These are phyloP conservation scores for Poeciliopsis occidentalis DNA, from an alignment of 2,113 vertebrate genomes.

Conservation along the genomic window DNA sequence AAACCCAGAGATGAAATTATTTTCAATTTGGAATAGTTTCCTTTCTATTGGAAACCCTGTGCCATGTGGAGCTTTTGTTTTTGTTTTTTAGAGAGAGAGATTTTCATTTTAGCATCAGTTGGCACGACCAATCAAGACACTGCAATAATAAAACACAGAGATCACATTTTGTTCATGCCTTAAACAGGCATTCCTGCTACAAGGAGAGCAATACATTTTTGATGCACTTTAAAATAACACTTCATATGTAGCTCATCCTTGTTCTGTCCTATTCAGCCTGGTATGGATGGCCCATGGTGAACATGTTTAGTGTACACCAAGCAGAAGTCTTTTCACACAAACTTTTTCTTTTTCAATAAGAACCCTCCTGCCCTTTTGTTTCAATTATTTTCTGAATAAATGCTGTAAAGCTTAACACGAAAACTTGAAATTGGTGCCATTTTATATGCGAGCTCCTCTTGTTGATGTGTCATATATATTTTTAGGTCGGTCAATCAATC, in stretches of 20 bases:
- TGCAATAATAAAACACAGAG: no score
- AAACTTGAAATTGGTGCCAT: neutral
- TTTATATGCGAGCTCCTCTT: neutral
- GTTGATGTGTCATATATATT: constrained; percentile 31
- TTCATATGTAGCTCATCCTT: neutral
- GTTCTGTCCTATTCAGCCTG: neutral
- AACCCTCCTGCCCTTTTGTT: no score
- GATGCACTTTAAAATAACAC: neutral
- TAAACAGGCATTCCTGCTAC: no score
- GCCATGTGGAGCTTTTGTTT: no score
- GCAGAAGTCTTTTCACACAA: neutral
- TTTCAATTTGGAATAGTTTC: no score
- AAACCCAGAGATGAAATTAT: no score
- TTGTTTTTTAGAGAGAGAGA: no score
- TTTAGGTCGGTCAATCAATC: constrained; percentile 59
- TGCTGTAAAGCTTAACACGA: neutral
- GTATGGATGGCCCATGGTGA: neutral
- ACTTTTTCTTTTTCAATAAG: neutral
- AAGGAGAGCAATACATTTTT: neutral
- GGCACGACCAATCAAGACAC: no score
- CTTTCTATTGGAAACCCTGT: no score
- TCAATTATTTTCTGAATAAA: neutral
- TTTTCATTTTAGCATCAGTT: no score
- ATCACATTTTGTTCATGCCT: no score
- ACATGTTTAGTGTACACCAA: neutral